Conservation (phyloP, 2,113 vertebrate species). For the Rhinolophus ferrumequinum region DNA sequence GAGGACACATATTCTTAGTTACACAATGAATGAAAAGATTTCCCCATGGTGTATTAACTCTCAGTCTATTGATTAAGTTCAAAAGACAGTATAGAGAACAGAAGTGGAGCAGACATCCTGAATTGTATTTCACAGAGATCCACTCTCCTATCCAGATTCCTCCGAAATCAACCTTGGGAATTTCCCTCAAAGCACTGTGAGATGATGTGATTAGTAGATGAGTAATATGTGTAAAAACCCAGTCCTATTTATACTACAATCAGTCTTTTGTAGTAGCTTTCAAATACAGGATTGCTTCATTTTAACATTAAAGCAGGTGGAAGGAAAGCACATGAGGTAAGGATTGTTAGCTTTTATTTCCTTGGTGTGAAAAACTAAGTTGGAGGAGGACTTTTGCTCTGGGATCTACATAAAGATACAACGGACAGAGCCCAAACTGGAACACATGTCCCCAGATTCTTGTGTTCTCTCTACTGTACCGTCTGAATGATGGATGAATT, state of each 20-base stretch:
- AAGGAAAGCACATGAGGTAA: not conserved
- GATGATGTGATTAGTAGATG: not conserved
- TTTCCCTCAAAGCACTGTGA: not conserved
- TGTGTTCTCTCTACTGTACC: not conserved
- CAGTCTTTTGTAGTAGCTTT: not conserved
- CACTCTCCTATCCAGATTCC: not conserved
- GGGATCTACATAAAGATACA: not conserved
- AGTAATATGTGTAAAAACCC: not conserved
- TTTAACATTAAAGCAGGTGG: not conserved
- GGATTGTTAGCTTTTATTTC: not conserved
- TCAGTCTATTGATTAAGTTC: not conserved
- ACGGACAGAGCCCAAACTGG: not conserved
- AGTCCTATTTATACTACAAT: not conserved
- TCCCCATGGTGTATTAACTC: not conserved
- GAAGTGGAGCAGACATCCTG: not conserved
- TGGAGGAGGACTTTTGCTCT: not conserved
- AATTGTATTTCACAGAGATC: not conserved
- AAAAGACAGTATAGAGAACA: not conserved
- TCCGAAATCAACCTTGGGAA: not conserved
- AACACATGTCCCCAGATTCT: not conserved
- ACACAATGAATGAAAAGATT: not conserved
- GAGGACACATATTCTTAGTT: conserved; percentile 6
- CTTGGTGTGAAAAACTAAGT: not conserved
- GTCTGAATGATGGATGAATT: conserved; percentile 5
- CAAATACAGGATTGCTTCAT: not conserved